Base-by-base conservation (phyloP, 2,888 invertebrate species). In the Metopia argyrocephala region DNA sequence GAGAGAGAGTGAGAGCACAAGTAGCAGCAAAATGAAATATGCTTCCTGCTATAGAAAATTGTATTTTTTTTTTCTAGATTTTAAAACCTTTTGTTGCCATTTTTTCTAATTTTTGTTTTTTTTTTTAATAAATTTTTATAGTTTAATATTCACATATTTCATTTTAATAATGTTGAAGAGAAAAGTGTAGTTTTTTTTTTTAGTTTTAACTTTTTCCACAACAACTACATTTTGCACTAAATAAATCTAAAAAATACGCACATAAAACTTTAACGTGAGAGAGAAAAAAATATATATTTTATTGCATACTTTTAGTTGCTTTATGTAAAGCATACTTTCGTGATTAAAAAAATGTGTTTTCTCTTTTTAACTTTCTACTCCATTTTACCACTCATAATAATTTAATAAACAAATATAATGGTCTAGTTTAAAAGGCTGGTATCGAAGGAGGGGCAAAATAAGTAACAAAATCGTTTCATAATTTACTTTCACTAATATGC, bases 401-500 rank as follows among this genome's bases (percentile, higher is more conserved):
- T n/a, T n/a, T n/a, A n/a, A n/a, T n/a, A n/a, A n/a, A n/a, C n/a
- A n/a, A n/a, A n/a, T n/a, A n/a, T n/a, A n/a, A n/a, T n/a, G n/a
- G n/a, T n/a, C n/a, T n/a, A n/a, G n/a, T n/a, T n/a, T n/a, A n/a
- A n/a, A n/a, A n/a, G n/a, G n/a, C n/a, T n/a, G n/a, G n/a, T n/a
- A n/a, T n/a, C n/a, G n/a, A n/a, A n/a, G n/a, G n/a, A n/a, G n/a
- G n/a, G n/a, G n/a, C n/a, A n/a, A n/a, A n/a, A n/a, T n/a, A n/a
- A n/a, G n/a, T n/a, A n/a, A n/a, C n/a, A n/a, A n/a, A n/a, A n/a
- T n/a, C n/a, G 69, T 45, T 27, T 31, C 56, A 57, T 45, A 59
- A 57, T n/a, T n/a, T 64, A 76, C 69, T 70, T 64, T 76, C 64
- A 76, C 76, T 70, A 76, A 64, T 70, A 52, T 28, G 38, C 69